These are phyloP conservation scores for Eremobia ochroleuca DNA, from an alignment of 2,888 invertebrate species.

Conservation along the genomic window DNA sequence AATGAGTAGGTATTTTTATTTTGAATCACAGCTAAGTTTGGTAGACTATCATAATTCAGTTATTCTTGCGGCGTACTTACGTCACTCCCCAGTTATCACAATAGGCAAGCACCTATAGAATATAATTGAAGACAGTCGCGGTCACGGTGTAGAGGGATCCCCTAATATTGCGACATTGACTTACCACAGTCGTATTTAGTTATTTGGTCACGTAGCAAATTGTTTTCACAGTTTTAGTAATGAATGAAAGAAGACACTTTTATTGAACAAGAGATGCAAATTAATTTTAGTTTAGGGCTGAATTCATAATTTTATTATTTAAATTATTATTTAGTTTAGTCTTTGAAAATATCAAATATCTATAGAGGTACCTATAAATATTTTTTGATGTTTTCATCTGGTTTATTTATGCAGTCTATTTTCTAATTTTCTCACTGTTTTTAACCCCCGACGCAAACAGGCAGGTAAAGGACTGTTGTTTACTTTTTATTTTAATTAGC, in stretches of 20 bases:
- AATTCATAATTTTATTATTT: not conserved
- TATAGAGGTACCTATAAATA: too few species aligned
- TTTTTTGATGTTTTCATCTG: too few species aligned
- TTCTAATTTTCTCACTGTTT: not conserved
- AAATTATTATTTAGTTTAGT: not conserved
- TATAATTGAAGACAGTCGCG: not conserved
- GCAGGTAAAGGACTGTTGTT: not conserved
- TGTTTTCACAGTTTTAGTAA: not conserved
- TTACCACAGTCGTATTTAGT: slow-evolving; percentile 4
- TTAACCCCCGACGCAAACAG: too few species aligned
- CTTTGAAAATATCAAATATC: too few species aligned
- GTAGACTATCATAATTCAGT: not conserved
- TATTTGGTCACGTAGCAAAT: slow-evolving; percentile 9
- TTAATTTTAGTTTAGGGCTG: not conserved
- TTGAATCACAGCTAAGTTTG: not conserved
- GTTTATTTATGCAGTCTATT: not conserved
- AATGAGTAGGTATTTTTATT: not conserved
- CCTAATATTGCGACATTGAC: slow-evolving; percentile 24
- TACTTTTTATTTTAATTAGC: not conserved
- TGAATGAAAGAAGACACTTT: not conserved
- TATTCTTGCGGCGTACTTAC: not conserved
- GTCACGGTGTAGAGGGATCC: slow-evolving; percentile 2
- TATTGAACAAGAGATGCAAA: not conserved
- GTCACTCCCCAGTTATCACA: slow-evolving; percentile 1
- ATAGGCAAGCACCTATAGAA: slow-evolving; percentile 10